Base-by-base conservation (phyloP, 2,888 invertebrate species). In the Hecatera dysodea region DNA sequence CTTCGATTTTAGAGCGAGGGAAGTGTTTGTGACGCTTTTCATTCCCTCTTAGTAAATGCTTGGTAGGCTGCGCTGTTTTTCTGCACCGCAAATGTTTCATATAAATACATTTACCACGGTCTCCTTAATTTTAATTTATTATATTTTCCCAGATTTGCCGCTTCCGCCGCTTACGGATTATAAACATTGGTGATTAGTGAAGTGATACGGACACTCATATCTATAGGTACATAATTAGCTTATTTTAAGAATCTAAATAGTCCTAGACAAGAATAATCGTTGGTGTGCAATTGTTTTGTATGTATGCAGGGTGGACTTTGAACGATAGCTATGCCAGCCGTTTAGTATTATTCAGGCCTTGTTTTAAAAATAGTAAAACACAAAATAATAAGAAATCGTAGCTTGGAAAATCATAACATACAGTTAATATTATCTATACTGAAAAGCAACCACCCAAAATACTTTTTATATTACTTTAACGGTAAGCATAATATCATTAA, bases 151-250 rank as follows among this genome's bases (percentile, higher is more conserved):
- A 72, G 71, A 39, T 53, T 5, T 52, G 27, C 15, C 19, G 27
- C 24, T 36, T 44, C 33, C 19, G 72, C 59, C 29, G 72, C 36
- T 15, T 8, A 59, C 11, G 68, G 68, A 57, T 27, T 39, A 72
- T 19, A 48, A n/a, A 36, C 46, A 57, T 19, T 71, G 46, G 59
- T 56, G 57, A 59, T 27, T 39, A 55, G 56, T 68, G 57, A 61
- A 63, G 44, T 46, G 59, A 72, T 63, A 65, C 24, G 24, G 44
- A 75, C 63, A 75, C 71, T 60, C 11, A 62, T 64, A 50, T 19
- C 22, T 63, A 33, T 66, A 70, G 69, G 17, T 69, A 46, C 53
- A 24, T 55, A 48, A 56, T 67, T 59, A 74, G 44, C 44, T 50
- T 68, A 62, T 46, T 69, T 5, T 75, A 48, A 72, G 56, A 61